Base-by-base conservation (phyloP, 2,797 vertebrate species). In the Odontamblyopus lacepedii region DNA sequence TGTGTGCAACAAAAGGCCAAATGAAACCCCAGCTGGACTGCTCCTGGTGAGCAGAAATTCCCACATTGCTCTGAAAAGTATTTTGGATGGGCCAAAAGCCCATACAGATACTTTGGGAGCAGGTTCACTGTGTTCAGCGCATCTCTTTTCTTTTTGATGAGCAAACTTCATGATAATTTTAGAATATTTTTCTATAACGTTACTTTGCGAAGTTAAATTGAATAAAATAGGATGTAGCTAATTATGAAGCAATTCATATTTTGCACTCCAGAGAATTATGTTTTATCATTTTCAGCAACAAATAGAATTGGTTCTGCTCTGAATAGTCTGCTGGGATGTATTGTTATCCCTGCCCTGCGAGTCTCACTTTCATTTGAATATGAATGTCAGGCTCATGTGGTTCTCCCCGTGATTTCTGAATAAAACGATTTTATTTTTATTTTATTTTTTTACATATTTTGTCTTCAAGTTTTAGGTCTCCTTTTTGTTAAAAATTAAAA, bases 1-100 rank as follows among this genome's bases (percentile, higher is more conserved):
- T 93, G 88, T 87, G 76, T 65, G 88, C 87, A 94, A 95, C 94
- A 95, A 95, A 95, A 87, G 93, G 85, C 89, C 83, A 86, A 93
- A 92, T 90, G 90, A 93, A 93, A 93, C 90, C 88, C 92, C 92
- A 93, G 91, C 92, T 93, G 93, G 91, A 86, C 84, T 78, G 78
- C 82, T 83, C 84, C 87, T 87, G 80, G 79, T 67, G 16, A 73
- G 76, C 78, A 84, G 78, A 72, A 57, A 91, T 94, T 94, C 93
- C 92, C 91, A 93, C 91, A 93, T 92, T 88, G 73, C 88, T 89
- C 81, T 79, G 83, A 69, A 70, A 74, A 67, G 41, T 63, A 59
- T 74, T 69, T 63, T 78, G 71, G 81, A 69, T 62, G 71, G 55
- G 48, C 50, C 29, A 32, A 67, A 55, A 53, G 7, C 44, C 44